Evolutionary conservation across 2,113 vertebrate genomes (phyloP), one percentile per base, ranked within the genome.

Genomic region (Calidris pugnax): DNA sequence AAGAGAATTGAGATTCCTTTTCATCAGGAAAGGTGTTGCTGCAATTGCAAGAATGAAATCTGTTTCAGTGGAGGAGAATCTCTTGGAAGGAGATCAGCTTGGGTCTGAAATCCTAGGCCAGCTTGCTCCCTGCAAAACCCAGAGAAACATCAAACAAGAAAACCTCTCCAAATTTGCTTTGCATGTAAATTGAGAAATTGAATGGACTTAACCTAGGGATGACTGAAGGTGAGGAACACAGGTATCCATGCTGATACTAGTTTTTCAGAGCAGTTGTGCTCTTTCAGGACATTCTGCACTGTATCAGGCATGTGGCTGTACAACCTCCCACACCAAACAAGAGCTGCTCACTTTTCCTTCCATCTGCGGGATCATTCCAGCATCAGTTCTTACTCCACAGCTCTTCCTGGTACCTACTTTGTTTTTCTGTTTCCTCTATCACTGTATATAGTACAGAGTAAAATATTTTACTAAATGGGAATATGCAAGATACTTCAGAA

Each of bases 351-450:
- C 45, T 27, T 85, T 69, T 57, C n/a, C 18, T 79, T 60, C 50
- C 37, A 30, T 22, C 3, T 0, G 5, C 33, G 24, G 22, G 19
- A 48, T 76, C 16, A 11, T 60, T 76, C 55, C 80, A 50, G 7
- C 28, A 35, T 50, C 80, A 83, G 32, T 47, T 77, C 64, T 78
- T 47, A 37, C 16, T 66, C 48, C 12, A 7, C 21, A 47, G 10
- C 28, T 86, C 60, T 77, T 23, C 16, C 30, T 0, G 0, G 9
- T 41, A 37, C 57, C 43, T 39, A 26, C 5, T 6, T 64, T 37
- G 9, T 43, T 60, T n/a, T 87, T 63, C 45, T 86, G 6, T 37
- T 86, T 73, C 33, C 11, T 47, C 10, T 59, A 30, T 21, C 50
- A 19, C 24, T 51, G 15, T 28, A 20, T 28, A 55, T 13, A 50